Evolutionary conservation across 2,797 vertebrate species (phyloP).

Genomic region (Pseudomugil gertrudae): DNA sequence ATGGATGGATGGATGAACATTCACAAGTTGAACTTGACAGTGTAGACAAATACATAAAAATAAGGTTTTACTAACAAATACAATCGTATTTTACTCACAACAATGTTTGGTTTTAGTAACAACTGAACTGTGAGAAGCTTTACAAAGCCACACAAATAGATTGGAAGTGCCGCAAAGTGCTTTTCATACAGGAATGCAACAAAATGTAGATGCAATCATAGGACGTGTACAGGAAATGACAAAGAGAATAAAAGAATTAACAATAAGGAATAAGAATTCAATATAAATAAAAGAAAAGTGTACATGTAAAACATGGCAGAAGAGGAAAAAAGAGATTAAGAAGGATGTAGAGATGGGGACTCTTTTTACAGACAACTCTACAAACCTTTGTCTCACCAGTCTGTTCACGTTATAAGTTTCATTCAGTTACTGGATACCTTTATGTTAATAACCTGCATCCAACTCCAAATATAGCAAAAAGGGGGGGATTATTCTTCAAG

Average conservation of each 20-base stretch:
- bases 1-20: too few species aligned
- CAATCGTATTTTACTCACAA: neutral
- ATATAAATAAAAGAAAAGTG: neutral
- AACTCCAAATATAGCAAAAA: too few species aligned
- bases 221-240: neutral
- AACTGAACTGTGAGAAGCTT: neutral
- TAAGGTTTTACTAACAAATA: neutral
- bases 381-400: too few species aligned
- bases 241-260: neutral
- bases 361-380: too few species aligned
- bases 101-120: neutral
- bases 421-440: neutral
- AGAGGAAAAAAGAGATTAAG: neutral
- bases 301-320: neutral
- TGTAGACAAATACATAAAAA: neutral
- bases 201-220: neutral
- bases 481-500: too few species aligned
- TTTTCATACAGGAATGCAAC: neutral
- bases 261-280: neutral
- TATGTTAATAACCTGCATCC: neutral
- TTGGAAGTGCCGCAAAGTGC: neutral
- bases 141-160: neutral
- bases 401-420: neutral
- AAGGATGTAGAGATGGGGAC: too few species aligned
- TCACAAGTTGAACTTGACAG: neutral